phyloP scores from a whole-genome alignment of 2,888 invertebrate species.

The Philereme vetulata region DNA sequence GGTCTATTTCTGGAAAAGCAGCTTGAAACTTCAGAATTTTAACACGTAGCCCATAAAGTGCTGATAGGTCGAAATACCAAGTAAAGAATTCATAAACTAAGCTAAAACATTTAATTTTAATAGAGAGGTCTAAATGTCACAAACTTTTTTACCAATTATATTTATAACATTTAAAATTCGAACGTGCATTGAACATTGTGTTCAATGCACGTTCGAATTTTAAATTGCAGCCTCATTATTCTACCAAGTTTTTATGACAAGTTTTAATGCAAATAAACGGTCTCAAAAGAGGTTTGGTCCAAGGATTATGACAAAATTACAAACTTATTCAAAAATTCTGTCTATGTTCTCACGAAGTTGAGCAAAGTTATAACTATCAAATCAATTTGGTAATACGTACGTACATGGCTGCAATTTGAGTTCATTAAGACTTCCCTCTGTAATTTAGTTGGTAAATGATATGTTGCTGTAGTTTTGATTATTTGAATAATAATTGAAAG shows the following conservation, averaged over 20 bases:
- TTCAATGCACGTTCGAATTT: no score
- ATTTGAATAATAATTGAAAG: neutral
- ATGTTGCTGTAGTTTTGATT: constrained; percentile 2
- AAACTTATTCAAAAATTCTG: constrained; percentile 11
- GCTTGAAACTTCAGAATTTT: constrained; percentile 17
- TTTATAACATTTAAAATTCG: no score
- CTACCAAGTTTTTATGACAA: no score
- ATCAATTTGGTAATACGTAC: constrained; percentile 28
- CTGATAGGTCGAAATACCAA: neutral
- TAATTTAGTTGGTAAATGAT: constrained; percentile 26
- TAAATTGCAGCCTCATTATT: no score
- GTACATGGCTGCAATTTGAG: constrained; percentile 25
- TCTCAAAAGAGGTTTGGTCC: neutral
- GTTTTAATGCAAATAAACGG: neutral
- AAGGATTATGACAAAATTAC: constrained; percentile 12
- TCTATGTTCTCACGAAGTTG: constrained; percentile 33
- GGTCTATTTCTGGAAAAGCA: constrained; percentile 24
- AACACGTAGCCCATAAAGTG: constrained; percentile 5
- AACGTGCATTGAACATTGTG: no score
- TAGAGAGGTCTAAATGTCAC: no score
- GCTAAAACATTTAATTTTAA: no score
- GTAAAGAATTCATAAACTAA: neutral
- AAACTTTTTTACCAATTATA: no score
- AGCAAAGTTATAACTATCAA: constrained; percentile 24
- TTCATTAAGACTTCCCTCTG: constrained; percentile 26